These are phyloP conservation scores for Drosophila eugracilis DNA, from an alignment of 1,140 invertebrate genomes.

Conservation along the genomic window DNA sequence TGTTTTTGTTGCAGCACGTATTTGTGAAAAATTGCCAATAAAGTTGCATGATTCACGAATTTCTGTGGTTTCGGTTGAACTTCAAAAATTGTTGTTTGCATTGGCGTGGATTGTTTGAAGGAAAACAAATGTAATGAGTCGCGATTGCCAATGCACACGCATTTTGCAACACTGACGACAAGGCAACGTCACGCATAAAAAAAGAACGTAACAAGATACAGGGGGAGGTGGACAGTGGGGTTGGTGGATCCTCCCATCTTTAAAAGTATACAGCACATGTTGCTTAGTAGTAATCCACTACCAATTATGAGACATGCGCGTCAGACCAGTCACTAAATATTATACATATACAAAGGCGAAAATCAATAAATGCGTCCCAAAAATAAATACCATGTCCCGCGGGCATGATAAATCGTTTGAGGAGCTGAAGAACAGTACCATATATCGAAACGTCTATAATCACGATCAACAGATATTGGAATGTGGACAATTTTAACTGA, in stretches of 20 bases:
- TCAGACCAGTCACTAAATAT: conserved; percentile 8
- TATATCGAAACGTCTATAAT: not conserved
- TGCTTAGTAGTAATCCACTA: conserved; percentile 30
- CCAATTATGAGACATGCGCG: conserved; percentile 37
- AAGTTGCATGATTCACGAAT: conserved; percentile 66
- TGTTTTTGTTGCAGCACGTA: conserved; percentile 43
- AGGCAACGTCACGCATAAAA: conserved; percentile 15
- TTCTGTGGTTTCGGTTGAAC: conserved; percentile 41
- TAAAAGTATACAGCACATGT: conserved; percentile 17
- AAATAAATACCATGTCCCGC: conserved; percentile 32
- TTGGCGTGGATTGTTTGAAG: conserved; percentile 38
- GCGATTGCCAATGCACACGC: conserved; percentile 13
- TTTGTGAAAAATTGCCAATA: conserved; percentile 62
- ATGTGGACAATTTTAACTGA: no score
- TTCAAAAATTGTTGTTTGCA: conserved; percentile 68
- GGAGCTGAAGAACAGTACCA: not conserved
- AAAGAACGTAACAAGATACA: conserved; percentile 6
- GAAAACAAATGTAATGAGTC: conserved; percentile 11
- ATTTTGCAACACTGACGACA: conserved; percentile 50
- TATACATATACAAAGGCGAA: conserved; percentile 24
- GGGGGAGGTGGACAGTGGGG: not conserved
- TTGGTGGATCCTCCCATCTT: not conserved
- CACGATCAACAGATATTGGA: not conserved
- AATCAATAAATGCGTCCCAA: conserved; percentile 44
- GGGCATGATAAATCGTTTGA: conserved; percentile 24